These are phyloP conservation scores for Cygnus atratus DNA, from an alignment of 2,113 vertebrate species.

Conservation along the genomic window DNA sequence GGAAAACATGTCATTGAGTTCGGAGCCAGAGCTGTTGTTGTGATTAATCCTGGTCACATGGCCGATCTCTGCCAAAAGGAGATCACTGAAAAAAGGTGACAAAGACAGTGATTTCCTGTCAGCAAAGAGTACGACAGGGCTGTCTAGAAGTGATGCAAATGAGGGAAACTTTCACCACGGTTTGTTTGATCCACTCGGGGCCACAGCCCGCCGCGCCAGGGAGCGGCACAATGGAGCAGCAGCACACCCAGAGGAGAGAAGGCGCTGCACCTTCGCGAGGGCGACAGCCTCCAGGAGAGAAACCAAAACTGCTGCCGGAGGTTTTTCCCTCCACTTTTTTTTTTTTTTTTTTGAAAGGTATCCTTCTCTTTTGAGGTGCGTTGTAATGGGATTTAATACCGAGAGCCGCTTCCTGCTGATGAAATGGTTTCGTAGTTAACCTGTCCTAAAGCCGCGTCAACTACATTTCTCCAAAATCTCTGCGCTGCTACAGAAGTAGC, in stretches of 20 bases:
- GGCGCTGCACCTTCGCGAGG: slow-evolving; percentile 63
- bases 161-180: slow-evolving; percentile 83
- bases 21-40: slow-evolving; percentile 80
- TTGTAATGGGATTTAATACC: slow-evolving; percentile 15
- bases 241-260: slow-evolving; percentile 72
- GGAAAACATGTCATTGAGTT: slow-evolving; percentile 84
- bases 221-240: slow-evolving; percentile 63
- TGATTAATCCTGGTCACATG: slow-evolving; percentile 86
- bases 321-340: background rate
- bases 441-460: background rate
- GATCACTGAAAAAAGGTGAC: slow-evolving; percentile 86
- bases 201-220: slow-evolving; percentile 69
- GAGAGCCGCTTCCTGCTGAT: background rate
- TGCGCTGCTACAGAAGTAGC: background rate
- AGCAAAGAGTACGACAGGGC: slow-evolving; percentile 83
- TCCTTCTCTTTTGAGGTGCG: background rate
- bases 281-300: slow-evolving; percentile 10
- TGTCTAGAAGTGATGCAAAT: slow-evolving; percentile 89
- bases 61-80: slow-evolving; percentile 83
- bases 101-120: slow-evolving; percentile 89
- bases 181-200: slow-evolving; percentile 83
- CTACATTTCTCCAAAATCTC: background rate
- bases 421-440: background rate
- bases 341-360: background rate
- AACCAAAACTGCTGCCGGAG: slow-evolving; percentile 28